A percentile compares a stretch with the other conserved stretches of the same genome.
phyloP scores from a whole-genome alignment of 1,140 invertebrate species.

The Sesamia nonagrioides region DNA sequence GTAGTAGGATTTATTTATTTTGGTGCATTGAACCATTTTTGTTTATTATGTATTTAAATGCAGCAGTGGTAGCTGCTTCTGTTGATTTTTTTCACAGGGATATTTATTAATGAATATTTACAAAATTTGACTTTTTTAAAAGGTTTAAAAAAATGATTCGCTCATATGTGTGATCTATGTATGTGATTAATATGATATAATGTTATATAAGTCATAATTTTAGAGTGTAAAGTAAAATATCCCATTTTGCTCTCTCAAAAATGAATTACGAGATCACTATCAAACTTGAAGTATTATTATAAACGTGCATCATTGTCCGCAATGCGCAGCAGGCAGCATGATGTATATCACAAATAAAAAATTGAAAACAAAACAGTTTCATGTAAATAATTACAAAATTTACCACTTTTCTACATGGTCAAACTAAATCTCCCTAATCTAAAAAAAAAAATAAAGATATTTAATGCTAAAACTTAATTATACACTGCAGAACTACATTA shows the following conservation, averaged over 20 bases:
- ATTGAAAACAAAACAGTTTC: too few relatives aligned
- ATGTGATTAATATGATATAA: slow-evolving; percentile 1
- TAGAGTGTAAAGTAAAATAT: not conserved
- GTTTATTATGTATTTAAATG: slow-evolving; percentile 19
- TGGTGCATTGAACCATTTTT: slow-evolving; percentile 29
- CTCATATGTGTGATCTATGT: slow-evolving; percentile 37
- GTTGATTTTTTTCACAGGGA: slow-evolving; percentile 23
- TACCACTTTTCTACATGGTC: too few relatives aligned
- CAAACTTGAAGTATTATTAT: slow-evolving; percentile 24
- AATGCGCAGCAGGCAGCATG: not conserved
- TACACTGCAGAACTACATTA: slow-evolving; percentile 37
- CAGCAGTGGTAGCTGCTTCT: slow-evolving; percentile 29
- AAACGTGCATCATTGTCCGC: slow-evolving; percentile 13
- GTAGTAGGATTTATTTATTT: slow-evolving; percentile 18
- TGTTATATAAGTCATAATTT: slow-evolving; percentile 41
- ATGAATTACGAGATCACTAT: too few relatives aligned
- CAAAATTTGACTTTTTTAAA: slow-evolving; percentile 17
- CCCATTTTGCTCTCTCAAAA: not conserved
- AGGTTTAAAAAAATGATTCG: slow-evolving; percentile 23
- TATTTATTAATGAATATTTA: slow-evolving; percentile 34
- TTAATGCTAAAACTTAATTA: slow-evolving; percentile 7
- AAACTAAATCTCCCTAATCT: not conserved
- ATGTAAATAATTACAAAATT: too few relatives aligned
- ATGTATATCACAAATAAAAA: not conserved
- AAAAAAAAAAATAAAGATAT: not conserved